Evolutionary conservation across 2,113 vertebrate species (phyloP), one percentile per base, ranked within the genome.

Genomic region (Elaphurus davidianus): DNA sequence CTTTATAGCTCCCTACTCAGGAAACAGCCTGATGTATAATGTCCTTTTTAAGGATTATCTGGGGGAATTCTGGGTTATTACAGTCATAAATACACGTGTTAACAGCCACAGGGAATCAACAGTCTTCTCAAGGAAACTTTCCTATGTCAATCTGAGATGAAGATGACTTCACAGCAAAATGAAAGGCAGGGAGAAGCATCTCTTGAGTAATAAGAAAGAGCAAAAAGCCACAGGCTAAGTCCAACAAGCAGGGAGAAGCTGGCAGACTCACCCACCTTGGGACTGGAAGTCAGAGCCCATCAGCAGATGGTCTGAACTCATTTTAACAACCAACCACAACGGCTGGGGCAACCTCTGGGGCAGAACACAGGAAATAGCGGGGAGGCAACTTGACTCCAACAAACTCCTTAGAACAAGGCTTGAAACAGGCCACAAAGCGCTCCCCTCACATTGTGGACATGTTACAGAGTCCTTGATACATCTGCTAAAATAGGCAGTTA

Each of bases 51-150:
- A 82, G 74, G 87, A 97, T 95, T 92, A 96, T 67, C 79, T 55
- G 43, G 59, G 85, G 54, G 57, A 93, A 40, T 94, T 85, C 87
- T 57, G 54, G 82, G 76, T 97, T 98, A 98, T 97, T 98, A 55
- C 64, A 97, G 81, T 86, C 84, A 98, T 98, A 97, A 97, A 97
- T 97, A 98, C 96, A 92, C 45, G 64, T 62, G 87, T 85, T 97
- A 98, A 97, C 45, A 92, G 95, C 94, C 67, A 95, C 67, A 78
- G 62, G 96, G 85, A 97, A 86, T 67, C 50, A 82, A 87, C 36
- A 96, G 36, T 93, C 97, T 95, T 11, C 30, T 36, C 90, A 92
- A 84, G 90, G 95, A 98, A 97, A 96, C 76, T 95, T 86, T 33
- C 36, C n/a, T 47, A 17, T 86, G 76, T 76, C 76, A 84, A 95